Base-by-base conservation (phyloP, 2,888 invertebrate species). In the Gymnoscelis rufifasciata region DNA sequence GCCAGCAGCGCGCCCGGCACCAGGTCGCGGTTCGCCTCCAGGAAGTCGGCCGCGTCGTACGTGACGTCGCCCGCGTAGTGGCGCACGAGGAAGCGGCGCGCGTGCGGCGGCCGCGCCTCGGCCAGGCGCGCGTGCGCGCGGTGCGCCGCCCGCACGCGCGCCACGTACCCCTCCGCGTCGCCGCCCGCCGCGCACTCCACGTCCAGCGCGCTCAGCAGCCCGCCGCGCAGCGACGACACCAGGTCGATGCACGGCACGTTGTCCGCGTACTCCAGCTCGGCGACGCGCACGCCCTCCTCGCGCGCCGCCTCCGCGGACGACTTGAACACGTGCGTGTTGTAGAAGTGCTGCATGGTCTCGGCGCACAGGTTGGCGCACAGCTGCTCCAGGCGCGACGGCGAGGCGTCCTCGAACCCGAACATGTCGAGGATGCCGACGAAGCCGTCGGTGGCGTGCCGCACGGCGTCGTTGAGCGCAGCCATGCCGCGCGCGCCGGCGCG, bases 291-390 rank as follows among this genome's bases (percentile, higher is more conserved):
- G 39, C 96, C 96, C 88, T 97, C 97, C 77, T 97, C 97, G 52
- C 96, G 91, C 69, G 97, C 97, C 42, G 97, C 96, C 83, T 97
- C 97, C 56, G 96, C 94, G 59, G 95, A 94, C 13, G 96, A 95
- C 80, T 97, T 97, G 86, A 98, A 97, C 62, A 97, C 96, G 82
- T 97, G 97, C 42, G 97, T 97, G 82, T 97, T 98, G 89, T 97
- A 98, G 81, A 97, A 97, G 81, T 97, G 97, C 78, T 98, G 97
- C 96, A 98, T 96, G 24, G 97, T 97, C 88, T 98, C 98, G 0
- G 97, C 97, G 82, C 97, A 97, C 52, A 98, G 88, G 86, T 98
- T 98, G 66, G 97, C 96, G 84, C 97, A 97, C 49, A 98, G 88
- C 76, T 97, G 97, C 78, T 98, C 97, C 61, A 98, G 88, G 59